Evolutionary conservation across 2,113 vertebrate genomes (phyloP), one percentile per base, ranked within the genome.

Genomic region (Sturnus vulgaris): DNA sequence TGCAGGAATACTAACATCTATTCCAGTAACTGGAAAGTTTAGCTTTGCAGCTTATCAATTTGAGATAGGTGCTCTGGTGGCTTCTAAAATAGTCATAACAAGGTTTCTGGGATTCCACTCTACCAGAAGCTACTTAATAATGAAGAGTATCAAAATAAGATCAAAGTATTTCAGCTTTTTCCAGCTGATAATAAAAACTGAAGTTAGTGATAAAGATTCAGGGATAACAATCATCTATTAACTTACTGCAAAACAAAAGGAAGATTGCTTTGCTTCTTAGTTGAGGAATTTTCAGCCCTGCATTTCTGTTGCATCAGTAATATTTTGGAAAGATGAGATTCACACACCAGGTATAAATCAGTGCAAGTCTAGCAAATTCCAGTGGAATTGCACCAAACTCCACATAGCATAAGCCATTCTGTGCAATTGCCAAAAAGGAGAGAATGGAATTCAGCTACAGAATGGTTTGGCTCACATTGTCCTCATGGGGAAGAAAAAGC

Each of bases 321-420:
- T 47, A 75, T 31, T 86, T 64, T 94, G 77, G 88, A 93, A 86
- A 88, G 35, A 90, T 0, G 5, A 88, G 39, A 83, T 53, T 93
- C 69, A 44, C 76, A 92, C 86, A 92, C 86, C 86, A 93, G 92
- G 88, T 95, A 93, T 72, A 96, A 92, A 95, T 90, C 88, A 90
- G 76, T 78, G 82, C 80, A 90, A 83, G 21, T 90, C 60, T 10
- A 96, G 85, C 25, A 27, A 92, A 88, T 94, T 94, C 93, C 90
- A 88, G 27, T 56, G 85, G 94, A 93, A 90, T 46, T 59, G 44
- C 85, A 94, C 82, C 44, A 55, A 94, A 64, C 80, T 93, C 69
- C 53, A 55, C 82, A 88, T 57, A 78, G 53, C 10, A 3, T 81
- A 90, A 88, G 49, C 84, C 79, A 52, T 47, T 66, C 63, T 73